These are phyloP conservation scores for Eubucco bourcierii DNA, from an alignment of 2,113 vertebrate species.

Conservation along the genomic window DNA sequence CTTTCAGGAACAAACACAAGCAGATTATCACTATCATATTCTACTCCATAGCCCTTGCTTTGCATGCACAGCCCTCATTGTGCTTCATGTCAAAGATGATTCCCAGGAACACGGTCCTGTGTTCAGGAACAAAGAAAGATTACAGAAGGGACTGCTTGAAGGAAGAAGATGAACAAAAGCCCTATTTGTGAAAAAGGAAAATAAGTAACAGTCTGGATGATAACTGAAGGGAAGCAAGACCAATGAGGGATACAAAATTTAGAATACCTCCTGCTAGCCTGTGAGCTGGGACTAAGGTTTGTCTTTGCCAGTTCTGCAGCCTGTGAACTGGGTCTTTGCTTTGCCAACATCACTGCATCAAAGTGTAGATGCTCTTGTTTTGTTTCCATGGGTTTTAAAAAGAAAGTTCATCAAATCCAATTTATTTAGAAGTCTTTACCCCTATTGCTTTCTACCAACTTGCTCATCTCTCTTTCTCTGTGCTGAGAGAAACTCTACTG, in stretches of 20 bases:
- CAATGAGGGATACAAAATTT: constrained; percentile 30
- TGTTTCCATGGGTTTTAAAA: neutral
- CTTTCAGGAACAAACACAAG: neutral
- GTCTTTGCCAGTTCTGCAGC: constrained; percentile 19
- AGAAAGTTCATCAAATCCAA: neutral
- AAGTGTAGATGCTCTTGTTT: neutral
- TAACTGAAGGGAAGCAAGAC: constrained; percentile 41
- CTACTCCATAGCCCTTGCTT: neutral
- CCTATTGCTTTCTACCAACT: neutral
- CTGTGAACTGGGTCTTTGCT: neutral
- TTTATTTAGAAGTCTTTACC: neutral
- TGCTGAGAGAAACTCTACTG: neutral
- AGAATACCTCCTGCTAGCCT: constrained; percentile 22
- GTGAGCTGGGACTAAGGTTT: constrained; percentile 9
- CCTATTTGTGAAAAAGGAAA: constrained; percentile 10
- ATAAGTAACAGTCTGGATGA: constrained; percentile 19
- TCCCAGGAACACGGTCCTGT: neutral
- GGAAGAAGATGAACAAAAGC: constrained; percentile 42
- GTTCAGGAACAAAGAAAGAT: constrained; percentile 6
- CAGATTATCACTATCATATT: neutral
- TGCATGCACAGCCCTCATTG: neutral
- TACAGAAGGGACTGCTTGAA: neutral
- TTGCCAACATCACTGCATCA: neutral
- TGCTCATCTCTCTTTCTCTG: neutral
- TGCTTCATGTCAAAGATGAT: neutral